Conservation (phyloP, 2,888 invertebrate genomes). For the Calephelis perditalis region DNA sequence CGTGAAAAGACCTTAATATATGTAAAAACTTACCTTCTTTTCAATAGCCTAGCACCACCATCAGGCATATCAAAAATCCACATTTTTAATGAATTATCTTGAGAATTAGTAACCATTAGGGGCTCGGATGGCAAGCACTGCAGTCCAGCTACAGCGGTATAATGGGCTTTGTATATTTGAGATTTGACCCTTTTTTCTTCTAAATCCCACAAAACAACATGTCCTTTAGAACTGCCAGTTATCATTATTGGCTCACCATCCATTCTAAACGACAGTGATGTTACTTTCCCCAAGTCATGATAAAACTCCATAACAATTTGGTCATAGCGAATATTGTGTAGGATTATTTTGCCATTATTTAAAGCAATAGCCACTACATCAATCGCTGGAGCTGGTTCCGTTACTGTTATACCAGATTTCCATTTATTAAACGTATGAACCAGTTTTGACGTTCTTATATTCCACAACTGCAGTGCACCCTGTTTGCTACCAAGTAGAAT, state of each 20-base stretch:
- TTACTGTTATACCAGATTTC: constrained; percentile 82
- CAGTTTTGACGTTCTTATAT: constrained; percentile 86
- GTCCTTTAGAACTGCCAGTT: constrained; percentile 88
- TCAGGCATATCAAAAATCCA: constrained; percentile 96
- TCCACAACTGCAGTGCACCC: constrained; percentile 93
- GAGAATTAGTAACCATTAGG: constrained; percentile 91
- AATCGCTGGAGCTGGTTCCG: constrained; percentile 93
- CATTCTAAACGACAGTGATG: constrained; percentile 89
- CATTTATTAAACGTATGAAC: constrained; percentile 89
- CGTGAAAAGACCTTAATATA: not conserved
- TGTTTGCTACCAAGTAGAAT: constrained; percentile 91
- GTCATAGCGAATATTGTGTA: constrained; percentile 93
- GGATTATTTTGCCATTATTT: constrained; percentile 86
- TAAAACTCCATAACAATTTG: constrained; percentile 88
- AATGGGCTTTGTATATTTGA: constrained; percentile 90
- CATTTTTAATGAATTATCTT: constrained; percentile 95
- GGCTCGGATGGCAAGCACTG: constrained; percentile 93
- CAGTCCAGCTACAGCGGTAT: constrained; percentile 85
- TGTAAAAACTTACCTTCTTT: constrained; percentile 74
- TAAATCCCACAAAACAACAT: constrained; percentile 96
- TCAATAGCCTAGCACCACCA: constrained; percentile 89
- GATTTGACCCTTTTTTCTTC: constrained; percentile 87
- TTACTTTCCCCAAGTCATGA: constrained; percentile 95
- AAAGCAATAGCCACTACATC: constrained; percentile 95
- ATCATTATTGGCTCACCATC: constrained; percentile 93